A percentile compares a stretch with the other conserved stretches of the same genome.
These are phyloP conservation scores for Montipora cactus DNA, from an alignment of 64 coral and sea anemone species.

Conservation along the genomic window DNA sequence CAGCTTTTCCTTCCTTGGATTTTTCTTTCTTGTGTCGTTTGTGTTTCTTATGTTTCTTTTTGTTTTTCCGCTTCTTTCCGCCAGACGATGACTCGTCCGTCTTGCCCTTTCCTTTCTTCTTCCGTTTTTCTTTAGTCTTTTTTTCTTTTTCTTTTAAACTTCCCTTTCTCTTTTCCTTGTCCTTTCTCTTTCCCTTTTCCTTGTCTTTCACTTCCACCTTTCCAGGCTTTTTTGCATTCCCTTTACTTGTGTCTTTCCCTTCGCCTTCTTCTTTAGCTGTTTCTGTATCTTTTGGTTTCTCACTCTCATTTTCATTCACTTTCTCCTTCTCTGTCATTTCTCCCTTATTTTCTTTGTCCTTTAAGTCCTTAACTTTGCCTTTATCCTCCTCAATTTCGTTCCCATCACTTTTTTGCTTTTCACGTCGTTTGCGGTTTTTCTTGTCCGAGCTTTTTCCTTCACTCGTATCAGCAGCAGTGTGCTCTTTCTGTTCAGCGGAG, in stretches of 20 bases:
- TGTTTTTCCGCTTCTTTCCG: slow-evolving; percentile 65
- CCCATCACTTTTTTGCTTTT: not conserved
- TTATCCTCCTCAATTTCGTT: slow-evolving; percentile 3
- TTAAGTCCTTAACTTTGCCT: not conserved
- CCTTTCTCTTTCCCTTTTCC: not conserved
- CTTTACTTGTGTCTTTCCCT: not conserved
- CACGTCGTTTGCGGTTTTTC: slow-evolving; percentile 8
- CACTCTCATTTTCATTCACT: not conserved
- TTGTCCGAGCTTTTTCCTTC: slow-evolving; percentile 11
- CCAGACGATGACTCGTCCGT: slow-evolving; percentile 33
- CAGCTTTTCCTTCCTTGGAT: slow-evolving; percentile 28
- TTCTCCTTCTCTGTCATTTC: not conserved
- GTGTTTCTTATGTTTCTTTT: slow-evolving; percentile 79
- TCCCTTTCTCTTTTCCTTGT: slow-evolving; percentile 5
- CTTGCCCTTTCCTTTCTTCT: slow-evolving; percentile 36
- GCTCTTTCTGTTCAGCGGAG: slow-evolving; percentile 4
- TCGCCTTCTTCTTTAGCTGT: not conserved
- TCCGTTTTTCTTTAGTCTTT: slow-evolving; percentile 32
- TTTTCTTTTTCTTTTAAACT: not conserved
- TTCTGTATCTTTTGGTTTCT: not conserved
- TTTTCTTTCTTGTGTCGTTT: slow-evolving; percentile 72
- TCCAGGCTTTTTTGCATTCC: not conserved
- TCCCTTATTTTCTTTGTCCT: not conserved
- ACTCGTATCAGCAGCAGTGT: not conserved
- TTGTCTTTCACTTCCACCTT: not conserved